Conservation (phyloP, 2,113 vertebrate genomes). For the Rutilus rutilus region DNA sequence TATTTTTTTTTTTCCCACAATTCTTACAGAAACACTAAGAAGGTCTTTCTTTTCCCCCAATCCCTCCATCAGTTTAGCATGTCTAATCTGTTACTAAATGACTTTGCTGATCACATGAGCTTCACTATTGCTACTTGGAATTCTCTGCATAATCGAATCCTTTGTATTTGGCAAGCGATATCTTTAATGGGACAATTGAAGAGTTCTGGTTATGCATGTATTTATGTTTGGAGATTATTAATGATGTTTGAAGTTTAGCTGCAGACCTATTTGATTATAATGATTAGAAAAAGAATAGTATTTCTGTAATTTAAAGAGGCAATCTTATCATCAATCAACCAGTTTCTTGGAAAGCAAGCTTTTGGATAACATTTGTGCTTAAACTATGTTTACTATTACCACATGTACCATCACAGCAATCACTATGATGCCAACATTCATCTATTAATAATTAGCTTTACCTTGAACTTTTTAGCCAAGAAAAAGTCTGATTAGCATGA, state of each 20-base stretch:
- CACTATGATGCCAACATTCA: background rate
- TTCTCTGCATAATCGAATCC: slow-evolving; percentile 57
- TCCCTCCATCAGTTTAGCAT: background rate
- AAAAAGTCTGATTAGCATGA: background rate
- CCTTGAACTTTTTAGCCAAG: background rate
- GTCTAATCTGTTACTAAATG: slow-evolving; percentile 51
- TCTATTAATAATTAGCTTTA: background rate
- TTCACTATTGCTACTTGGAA: slow-evolving; percentile 54
- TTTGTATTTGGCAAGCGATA: slow-evolving; percentile 55
- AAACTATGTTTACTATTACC: background rate
- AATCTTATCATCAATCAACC: background rate
- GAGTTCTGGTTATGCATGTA: background rate
- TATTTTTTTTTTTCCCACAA: slow-evolving; percentile 70
- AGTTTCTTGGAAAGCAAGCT: background rate
- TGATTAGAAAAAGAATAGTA: background rate
- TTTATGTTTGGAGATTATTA: background rate
- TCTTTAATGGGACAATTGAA: background rate
- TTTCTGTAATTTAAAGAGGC: background rate
- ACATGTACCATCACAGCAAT: background rate
- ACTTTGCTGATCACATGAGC: slow-evolving; percentile 75
- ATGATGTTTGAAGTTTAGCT: background rate
- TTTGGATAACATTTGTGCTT: background rate
- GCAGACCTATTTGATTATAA: background rate
- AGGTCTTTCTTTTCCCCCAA: background rate
- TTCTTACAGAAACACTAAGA: slow-evolving; percentile 60